Evolutionary conservation across 2,113 vertebrate species (phyloP).

Genomic region (Trochalopteron elliotii): DNA sequence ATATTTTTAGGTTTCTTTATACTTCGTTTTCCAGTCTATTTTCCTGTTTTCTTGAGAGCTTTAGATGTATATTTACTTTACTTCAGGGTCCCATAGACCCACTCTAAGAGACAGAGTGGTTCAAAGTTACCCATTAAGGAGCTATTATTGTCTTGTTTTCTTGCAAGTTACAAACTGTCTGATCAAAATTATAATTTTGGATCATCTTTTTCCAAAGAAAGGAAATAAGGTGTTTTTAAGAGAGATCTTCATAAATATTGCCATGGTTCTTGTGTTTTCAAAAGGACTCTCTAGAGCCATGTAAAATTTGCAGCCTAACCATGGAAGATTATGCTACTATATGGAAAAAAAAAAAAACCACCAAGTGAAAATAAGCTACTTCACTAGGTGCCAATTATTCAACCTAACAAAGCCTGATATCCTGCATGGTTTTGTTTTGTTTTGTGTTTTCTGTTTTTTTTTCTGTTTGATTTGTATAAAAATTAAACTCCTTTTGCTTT

Average conservation of each 20-base stretch:
- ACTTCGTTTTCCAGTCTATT: not conserved
- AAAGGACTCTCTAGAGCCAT: not conserved
- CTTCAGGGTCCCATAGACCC: not conserved
- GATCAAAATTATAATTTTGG: not conserved
- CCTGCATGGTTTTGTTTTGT: not conserved
- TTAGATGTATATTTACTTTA: not conserved
- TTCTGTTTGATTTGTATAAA: not conserved
- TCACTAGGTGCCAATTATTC: not conserved
- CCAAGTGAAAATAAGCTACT: not conserved
- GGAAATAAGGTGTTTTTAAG: not conserved
- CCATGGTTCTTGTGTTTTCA: not conserved
- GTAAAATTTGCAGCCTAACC: not conserved
- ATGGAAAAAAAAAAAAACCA: not conserved
- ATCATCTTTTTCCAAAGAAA: not conserved
- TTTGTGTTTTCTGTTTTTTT: not conserved
- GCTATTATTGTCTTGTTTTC: not conserved
- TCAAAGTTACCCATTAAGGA: not conserved
- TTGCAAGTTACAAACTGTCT: not conserved
- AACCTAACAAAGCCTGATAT: not conserved
- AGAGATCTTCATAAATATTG: not conserved
- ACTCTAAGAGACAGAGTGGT: not conserved
- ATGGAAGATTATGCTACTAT: not conserved
- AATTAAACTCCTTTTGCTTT: not conserved
- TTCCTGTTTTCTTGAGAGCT: not conserved
- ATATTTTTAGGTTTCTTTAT: not conserved